Conservation (phyloP, 2,797 vertebrate genomes). For the Pogonophryne albipinna region DNA sequence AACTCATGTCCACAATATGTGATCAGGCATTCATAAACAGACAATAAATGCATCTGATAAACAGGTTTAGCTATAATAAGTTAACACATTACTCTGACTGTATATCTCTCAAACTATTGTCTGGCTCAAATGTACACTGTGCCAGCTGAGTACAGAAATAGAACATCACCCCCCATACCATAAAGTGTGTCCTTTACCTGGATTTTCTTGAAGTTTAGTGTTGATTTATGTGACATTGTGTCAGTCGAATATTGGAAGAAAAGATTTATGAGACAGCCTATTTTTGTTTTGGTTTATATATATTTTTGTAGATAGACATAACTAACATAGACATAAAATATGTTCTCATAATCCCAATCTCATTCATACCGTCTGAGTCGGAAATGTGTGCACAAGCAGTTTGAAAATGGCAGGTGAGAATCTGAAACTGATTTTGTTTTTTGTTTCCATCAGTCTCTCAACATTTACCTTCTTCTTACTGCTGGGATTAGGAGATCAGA, state of each 20-base stretch:
- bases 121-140: conserved; percentile 20
- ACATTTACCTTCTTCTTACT: neutral
- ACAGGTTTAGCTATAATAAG: neutral
- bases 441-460: conserved; percentile 7
- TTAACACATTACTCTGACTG: neutral
- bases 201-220: neutral
- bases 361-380: neutral
- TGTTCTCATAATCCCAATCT: too few relatives aligned
- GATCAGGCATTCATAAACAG: neutral
- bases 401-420: conserved; percentile 17
- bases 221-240: neutral
- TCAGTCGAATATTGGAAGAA: neutral
- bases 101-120: conserved; percentile 15
- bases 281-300: neutral
- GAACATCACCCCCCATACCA: conserved; percentile 39
- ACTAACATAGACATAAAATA: neutral
- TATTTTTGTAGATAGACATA: neutral
- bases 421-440: conserved; percentile 7
- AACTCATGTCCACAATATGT: neutral
- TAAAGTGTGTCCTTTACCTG: conserved; percentile 4
- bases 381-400: neutral
- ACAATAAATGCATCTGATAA: neutral
- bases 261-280: neutral
- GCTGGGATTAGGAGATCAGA: neutral
- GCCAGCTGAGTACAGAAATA: conserved; percentile 69